Base-by-base conservation (phyloP, 64 coral and sea anemone species). In the Actinia equina region DNA sequence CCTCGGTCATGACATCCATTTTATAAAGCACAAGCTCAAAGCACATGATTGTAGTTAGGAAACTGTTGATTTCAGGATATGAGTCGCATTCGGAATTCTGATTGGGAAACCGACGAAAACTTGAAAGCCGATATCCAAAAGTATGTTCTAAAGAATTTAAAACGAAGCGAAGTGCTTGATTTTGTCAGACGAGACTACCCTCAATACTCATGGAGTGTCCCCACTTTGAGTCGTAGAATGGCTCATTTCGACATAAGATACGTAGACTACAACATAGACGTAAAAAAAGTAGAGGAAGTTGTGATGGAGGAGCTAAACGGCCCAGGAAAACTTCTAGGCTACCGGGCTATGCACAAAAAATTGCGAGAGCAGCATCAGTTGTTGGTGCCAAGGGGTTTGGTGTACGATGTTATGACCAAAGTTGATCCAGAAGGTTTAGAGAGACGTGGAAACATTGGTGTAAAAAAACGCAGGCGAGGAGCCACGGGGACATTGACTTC, bases 31-130 rank as follows among this genome's bases (percentile, higher is more conserved):
- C 54, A 5, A 56, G 5, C 13, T 56, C 13, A 56, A 5, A 56
- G 54, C 13, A 56, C 13, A 56, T 7, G 54, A 56, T 56, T 56
- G 13, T 56, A 56, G 54, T 56, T 56, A 56, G 54, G 6, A 56
- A 56, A 56, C 54, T 56, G 54, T 56, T 56, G 54, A 56, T 56
- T 56, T 56, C 54, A 56, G 54, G 54, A 56, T 56, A 56, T 56
- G 54, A 56, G 44, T 49, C 57, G n/a, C 22, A 82, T 88, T 25
- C 82, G 86, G 62, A 93, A 88, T 64, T 42, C 53, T 17, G 86
- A 93, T 45, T 93, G 91, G 86, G 51, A 80, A 59, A 82, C 88
- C 22, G 91, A 93, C 85, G 14, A 44, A 17, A 8, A 60, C 25
- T 44, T 88, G 37, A 93, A 55, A 57, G 45, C 88, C 22, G 91